Evolutionary conservation across 2,113 vertebrate genomes (phyloP).

Genomic region (Vidua macroura): DNA sequence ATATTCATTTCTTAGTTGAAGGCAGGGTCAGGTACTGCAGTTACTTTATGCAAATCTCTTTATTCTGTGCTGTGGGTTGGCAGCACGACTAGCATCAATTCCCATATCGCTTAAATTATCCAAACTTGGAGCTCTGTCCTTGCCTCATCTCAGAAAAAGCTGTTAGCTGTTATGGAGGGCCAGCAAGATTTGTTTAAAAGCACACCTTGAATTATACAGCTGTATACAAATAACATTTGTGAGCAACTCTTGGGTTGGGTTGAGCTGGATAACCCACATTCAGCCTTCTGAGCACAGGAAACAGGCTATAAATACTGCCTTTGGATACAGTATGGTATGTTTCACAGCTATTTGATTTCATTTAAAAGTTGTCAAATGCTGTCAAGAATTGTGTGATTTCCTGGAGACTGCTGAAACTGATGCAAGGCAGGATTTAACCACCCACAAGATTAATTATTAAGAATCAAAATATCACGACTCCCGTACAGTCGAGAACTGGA

Average conservation of each 20-base stretch:
- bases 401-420: background rate
- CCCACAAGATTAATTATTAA: background rate
- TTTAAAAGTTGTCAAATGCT: background rate
- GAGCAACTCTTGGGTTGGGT: background rate
- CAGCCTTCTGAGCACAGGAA: background rate
- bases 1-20: background rate
- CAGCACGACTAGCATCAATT: background rate
- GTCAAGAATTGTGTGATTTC: background rate
- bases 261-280: background rate
- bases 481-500: background rate
- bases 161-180: background rate
- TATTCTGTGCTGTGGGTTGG: background rate
- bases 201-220: background rate
- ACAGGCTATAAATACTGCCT: background rate
- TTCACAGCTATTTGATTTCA: background rate
- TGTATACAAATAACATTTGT: background rate
- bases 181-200: background rate
- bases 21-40: background rate
- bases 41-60: background rate
- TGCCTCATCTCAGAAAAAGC: background rate
- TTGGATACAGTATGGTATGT: background rate
- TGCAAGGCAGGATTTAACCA: background rate
- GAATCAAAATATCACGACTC: background rate
- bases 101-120: background rate
- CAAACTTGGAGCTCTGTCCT: background rate